Base-by-base conservation (phyloP, 2,113 vertebrate species). In the Misgurnus mizolepis region DNA sequence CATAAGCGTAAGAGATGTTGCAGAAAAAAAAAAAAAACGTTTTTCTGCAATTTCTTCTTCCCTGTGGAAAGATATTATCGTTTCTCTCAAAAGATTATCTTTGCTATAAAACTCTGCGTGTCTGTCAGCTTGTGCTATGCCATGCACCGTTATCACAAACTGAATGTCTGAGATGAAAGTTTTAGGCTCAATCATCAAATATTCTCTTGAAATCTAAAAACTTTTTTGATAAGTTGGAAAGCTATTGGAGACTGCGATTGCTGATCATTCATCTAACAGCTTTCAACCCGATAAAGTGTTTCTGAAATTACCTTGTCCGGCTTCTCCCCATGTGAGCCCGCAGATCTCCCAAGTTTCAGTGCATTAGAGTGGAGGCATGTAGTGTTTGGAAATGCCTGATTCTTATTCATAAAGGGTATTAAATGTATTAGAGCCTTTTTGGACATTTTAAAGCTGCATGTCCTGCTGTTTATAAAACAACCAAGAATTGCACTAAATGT, bases 401-500 rank as follows among this genome's bases (percentile, higher is more conserved):
- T 41, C 56, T 61, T 64, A 62, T 62, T 62, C 64, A n/a, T 50
- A 43, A 64, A 50, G 49, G 14, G 49, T 58, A 60, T 7, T 60
- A 7, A 34, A 10, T 11, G 41, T 43, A 27, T 45, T 5, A 45
- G 60, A 71, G 49, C 49, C 11, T 22, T 8, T 71, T 34, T 76
- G 61, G 61, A 47, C 27, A 76, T 40, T 65, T 17, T 62, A 75
- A 45, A 67, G 45, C 64, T 66, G 27, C 89, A 90, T 83, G 85
- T 80, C 78, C 80, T 55, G 80, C 76, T 79, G 80, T 70, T 80
- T 79, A 58, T 50, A 67, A 80, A 79, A 78, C 76, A 61, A 87
- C 80, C 81, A 87, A 85, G 87, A 15, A 69, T 60, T 8, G 66
- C 82, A 82, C 84, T 85, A 92, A 91, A 92, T 90, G 90, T 89